Base-by-base conservation (phyloP, 2,113 vertebrate species). In the Alectura lathami region DNA sequence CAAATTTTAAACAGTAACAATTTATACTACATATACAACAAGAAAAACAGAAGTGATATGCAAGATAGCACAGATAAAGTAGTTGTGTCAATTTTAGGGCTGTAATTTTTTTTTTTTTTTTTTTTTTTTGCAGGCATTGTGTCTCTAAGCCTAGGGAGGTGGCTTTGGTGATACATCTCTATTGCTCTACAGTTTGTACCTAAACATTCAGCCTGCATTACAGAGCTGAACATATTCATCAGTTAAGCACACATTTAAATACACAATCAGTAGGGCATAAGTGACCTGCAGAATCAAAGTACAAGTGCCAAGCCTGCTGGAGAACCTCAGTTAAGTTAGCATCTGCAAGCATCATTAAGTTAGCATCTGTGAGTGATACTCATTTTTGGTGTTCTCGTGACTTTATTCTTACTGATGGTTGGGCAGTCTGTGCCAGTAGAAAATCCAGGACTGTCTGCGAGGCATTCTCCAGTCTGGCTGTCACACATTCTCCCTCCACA, bases 401-500 rank as follows among this genome's bases (percentile, higher is more conserved):
- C 73, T 91, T 83, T 73, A 54, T 91, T 96, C 98, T 98, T 98
- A 98, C 98, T 98, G 97, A 98, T 97, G 75, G 97, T 97, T 32
- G 97, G 98, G 92, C 98, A 98, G 94, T 98, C 97, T 83, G 74
- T 98, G 93, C 96, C 98, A 93, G 97, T 94, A 94, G 98, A 96
- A 95, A 43, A 60, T 86, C 97, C 96, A 87, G 97, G 97, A 84
- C 96, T 97, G 94, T 98, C 98, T 73, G 97, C 91, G 3, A 99
- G 94, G 94, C 99, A 99, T 86, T 99, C 98, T 96, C 99, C 99
- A 13, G 99, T 99, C 70, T 98, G 97, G 86, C 98, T 98, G 94
- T 99, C 98, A 96, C 99, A 99, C 63, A 98, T 98, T 42, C 98
- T 98, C 4, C 98, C 98, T 76, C 98, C 97, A 91, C 99, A 99